A percentile compares a stretch with the other conserved stretches of the same genome.
These are phyloP conservation scores for Sterrhoptilus dennistouni DNA, from an alignment of 2,113 vertebrate species.

Conservation along the genomic window DNA sequence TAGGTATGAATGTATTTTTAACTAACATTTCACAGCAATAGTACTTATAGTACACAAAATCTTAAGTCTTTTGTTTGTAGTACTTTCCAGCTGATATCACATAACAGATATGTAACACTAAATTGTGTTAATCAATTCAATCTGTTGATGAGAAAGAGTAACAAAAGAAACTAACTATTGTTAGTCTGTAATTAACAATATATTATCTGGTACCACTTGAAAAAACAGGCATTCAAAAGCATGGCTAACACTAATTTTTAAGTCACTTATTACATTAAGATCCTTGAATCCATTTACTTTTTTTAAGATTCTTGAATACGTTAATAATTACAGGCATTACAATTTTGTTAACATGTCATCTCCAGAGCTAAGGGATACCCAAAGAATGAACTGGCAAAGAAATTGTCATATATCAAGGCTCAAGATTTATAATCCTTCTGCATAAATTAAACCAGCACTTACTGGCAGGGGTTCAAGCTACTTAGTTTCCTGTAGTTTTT, in stretches of 20 bases:
- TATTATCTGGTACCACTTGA: not conserved
- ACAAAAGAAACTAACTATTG: not conserved
- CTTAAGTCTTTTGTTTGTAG: not conserved
- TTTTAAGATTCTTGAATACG: not conserved
- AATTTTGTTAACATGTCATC: not conserved
- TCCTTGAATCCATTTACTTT: not conserved
- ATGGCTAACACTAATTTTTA: not conserved
- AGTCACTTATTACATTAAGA: not conserved
- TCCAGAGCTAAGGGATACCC: not conserved
- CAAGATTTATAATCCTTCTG: not conserved
- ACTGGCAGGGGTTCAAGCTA: not conserved
- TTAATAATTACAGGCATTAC: not conserved
- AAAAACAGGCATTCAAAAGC: not conserved
- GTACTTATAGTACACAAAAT: not conserved
- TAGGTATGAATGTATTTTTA: not conserved
- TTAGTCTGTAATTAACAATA: not conserved
- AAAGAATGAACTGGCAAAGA: not conserved
- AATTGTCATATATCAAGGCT: not conserved
- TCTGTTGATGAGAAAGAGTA: not conserved
- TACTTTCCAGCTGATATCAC: not conserved
- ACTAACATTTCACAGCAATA: not conserved
- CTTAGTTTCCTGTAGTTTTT: constrained; percentile 1
- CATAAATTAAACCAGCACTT: constrained; percentile 22
- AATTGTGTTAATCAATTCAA: not conserved
- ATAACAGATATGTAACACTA: not conserved